Percentiles rank a stretch among this genome's conserved stretches.
Conservation (phyloP, 2,888 invertebrate species). For the Cryptophagus acutangulus region DNA sequence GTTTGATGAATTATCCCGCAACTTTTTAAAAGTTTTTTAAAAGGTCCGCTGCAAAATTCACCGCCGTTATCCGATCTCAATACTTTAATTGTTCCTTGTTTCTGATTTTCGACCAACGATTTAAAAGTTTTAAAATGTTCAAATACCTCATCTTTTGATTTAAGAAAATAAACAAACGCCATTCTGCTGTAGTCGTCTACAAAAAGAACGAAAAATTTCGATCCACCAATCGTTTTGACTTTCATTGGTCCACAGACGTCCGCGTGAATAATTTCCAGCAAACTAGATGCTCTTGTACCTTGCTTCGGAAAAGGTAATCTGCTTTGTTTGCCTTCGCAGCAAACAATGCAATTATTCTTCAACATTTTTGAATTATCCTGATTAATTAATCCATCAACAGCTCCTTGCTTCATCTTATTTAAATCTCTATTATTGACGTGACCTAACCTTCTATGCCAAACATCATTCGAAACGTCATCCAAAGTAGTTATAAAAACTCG, state of each 20-base stretch:
- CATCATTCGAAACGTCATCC: conserved; percentile 8
- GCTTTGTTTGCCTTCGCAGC: conserved; percentile 6
- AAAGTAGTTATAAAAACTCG: neutral
- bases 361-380: neutral
- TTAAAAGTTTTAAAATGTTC: conserved; percentile 15
- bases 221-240: conserved; percentile 2
- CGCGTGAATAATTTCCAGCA: conserved; percentile 3
- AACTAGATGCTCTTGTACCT: neutral
- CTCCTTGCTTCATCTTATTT: conserved; percentile 14
- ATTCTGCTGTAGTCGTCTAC: conserved; percentile 2
- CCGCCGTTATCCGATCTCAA: conserved; percentile 19
- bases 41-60: conserved; percentile 11
- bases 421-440: conserved; percentile 17
- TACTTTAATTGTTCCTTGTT: conserved; percentile 14
- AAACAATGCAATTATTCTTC: conserved; percentile 2
- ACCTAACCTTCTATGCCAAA: conserved; percentile 24
- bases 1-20: conserved; percentile 21
- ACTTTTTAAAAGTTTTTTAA: conserved; percentile 13
- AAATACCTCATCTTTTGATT: conserved; percentile 7
- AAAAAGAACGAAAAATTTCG: conserved; percentile 2
- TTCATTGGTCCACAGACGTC: conserved; percentile 8
- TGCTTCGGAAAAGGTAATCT: conserved; percentile 3
- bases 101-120: conserved; percentile 13
- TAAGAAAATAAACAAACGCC: conserved; percentile 9
- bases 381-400: neutral